These are phyloP conservation scores for Eucera pruinosa DNA, from an alignment of 2,888 invertebrate genomes.

Conservation along the genomic window DNA sequence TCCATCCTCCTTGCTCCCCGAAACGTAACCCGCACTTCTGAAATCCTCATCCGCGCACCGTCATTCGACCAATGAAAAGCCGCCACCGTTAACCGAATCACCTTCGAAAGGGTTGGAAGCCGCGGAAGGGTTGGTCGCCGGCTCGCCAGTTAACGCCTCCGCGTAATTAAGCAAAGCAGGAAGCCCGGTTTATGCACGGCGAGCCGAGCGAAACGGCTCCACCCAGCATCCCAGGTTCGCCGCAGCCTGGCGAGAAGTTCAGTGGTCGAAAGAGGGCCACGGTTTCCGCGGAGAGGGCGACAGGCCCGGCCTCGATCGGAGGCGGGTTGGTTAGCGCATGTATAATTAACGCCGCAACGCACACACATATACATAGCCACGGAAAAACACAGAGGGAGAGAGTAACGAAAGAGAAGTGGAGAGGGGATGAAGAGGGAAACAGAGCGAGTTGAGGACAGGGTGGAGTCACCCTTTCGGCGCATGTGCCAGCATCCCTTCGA, in stretches of 20 bases:
- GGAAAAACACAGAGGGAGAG: constrained; percentile 47
- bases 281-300: constrained; percentile 66
- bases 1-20: too few species aligned
- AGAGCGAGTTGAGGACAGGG: constrained; percentile 75
- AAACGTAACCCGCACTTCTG: too few species aligned
- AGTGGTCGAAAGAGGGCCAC: constrained; percentile 70
- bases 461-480: constrained; percentile 81
- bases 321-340: constrained; percentile 82
- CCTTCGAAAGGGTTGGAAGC: constrained; percentile 80
- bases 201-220: constrained; percentile 72
- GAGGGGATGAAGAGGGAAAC: constrained; percentile 40
- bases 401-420: constrained; percentile 17
- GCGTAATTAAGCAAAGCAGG: constrained; percentile 82
- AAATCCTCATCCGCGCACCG: too few species aligned
- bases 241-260: too few species aligned
- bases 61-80: too few species aligned
- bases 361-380: too few species aligned
- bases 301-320: constrained; percentile 63
- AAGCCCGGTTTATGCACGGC: constrained; percentile 6
- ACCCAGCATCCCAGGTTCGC: constrained; percentile 73
- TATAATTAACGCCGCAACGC: constrained; percentile 80
- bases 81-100: too few species aligned
- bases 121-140: constrained; percentile 71
- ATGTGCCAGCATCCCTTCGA: constrained; percentile 82
- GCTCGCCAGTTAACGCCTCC: constrained; percentile 83